Conservation (phyloP, 2,113 vertebrate genomes). For the Bos indicus region DNA sequence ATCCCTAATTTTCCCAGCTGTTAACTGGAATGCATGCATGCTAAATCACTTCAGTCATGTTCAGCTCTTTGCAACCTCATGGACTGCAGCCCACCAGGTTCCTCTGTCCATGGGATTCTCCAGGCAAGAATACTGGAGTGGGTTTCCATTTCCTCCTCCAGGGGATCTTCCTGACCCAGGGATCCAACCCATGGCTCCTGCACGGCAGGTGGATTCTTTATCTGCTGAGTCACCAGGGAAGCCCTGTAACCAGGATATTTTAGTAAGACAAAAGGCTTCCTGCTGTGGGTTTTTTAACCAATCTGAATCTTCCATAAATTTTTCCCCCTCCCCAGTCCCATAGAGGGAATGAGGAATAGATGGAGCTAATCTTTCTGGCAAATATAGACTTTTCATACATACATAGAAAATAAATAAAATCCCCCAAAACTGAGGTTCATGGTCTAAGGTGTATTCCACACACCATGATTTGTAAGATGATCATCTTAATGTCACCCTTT, state of each 20-base stretch:
- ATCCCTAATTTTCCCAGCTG: slow-evolving; percentile 70
- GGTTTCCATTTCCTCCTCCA: background rate
- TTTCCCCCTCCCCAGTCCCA: background rate
- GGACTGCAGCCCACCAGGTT: background rate
- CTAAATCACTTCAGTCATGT: background rate
- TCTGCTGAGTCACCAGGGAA: background rate
- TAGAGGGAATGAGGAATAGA: slow-evolving; percentile 19
- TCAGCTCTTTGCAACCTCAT: background rate
- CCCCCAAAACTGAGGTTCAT: background rate
- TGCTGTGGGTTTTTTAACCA: slow-evolving; percentile 62
- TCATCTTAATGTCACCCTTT: slow-evolving; percentile 63
- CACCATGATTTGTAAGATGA: slow-evolving; percentile 62
- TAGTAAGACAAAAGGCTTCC: slow-evolving; percentile 44
- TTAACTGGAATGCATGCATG: background rate
- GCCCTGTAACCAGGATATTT: slow-evolving; percentile 56
- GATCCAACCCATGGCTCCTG: background rate
- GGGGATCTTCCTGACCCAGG: background rate
- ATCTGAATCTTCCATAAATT: slow-evolving; percentile 61
- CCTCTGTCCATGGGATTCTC: background rate
- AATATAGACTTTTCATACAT: slow-evolving; percentile 49
- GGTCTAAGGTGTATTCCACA: slow-evolving; percentile 58
- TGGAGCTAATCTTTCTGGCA: slow-evolving; percentile 59
- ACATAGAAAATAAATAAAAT: slow-evolving; percentile 36
- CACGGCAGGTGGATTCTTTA: background rate
- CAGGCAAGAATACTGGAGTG: background rate